These are phyloP conservation scores for Lerema accius DNA, from an alignment of 1,140 invertebrate genomes.

Conservation along the genomic window DNA sequence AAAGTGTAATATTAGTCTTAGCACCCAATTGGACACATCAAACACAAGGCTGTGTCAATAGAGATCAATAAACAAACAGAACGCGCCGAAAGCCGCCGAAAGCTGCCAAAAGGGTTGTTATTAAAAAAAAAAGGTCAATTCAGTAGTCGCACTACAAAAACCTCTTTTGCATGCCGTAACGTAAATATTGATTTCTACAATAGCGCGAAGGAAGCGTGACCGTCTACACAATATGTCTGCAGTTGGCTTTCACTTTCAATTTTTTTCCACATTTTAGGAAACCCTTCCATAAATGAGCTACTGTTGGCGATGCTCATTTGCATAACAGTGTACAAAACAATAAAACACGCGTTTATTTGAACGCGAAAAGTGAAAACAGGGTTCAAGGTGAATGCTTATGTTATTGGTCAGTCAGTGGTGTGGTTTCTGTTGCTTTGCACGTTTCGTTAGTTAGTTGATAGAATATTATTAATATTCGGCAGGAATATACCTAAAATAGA, in stretches of 20 bases:
- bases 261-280: slow-evolving; percentile 71
- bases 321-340: slow-evolving; percentile 77
- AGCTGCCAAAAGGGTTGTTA: slow-evolving; percentile 69
- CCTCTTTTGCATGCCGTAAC: slow-evolving; percentile 74
- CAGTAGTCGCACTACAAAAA: slow-evolving; percentile 74
- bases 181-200: slow-evolving; percentile 78
- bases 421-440: slow-evolving; percentile 63
- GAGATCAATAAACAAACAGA: slow-evolving; percentile 56
- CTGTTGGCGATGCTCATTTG: slow-evolving; percentile 72
- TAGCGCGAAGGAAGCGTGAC: slow-evolving; percentile 67
- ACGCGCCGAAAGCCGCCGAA: slow-evolving; percentile 33
- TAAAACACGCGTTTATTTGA: slow-evolving; percentile 72
- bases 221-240: slow-evolving; percentile 65
- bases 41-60: slow-evolving; percentile 48
- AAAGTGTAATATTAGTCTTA: slow-evolving; percentile 46
- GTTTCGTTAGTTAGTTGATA: slow-evolving; percentile 33
- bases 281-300: slow-evolving; percentile 73
- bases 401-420: slow-evolving; percentile 62
- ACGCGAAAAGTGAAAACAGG: slow-evolving; percentile 78
- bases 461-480: no score
- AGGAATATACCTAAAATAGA: no score
- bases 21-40: slow-evolving; percentile 61
- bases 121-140: slow-evolving; percentile 70
- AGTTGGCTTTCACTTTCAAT: slow-evolving; percentile 78
- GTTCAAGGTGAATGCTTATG: slow-evolving; percentile 63